Conservation (phyloP, 2,113 vertebrate genomes). For the Rhagologus leucostigma region DNA sequence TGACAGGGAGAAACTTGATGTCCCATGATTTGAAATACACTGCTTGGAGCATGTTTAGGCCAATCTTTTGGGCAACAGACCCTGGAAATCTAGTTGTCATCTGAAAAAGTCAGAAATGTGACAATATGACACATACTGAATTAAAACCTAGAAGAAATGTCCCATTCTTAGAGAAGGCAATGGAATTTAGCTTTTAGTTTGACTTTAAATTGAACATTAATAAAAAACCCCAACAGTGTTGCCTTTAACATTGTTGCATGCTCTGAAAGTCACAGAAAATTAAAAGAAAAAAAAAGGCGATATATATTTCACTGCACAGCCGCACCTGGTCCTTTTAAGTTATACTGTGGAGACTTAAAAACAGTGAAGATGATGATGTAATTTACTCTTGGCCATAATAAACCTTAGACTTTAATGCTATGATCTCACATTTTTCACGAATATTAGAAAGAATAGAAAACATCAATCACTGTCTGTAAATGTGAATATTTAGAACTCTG, state of each 20-base stretch:
- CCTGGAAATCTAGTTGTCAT: not conserved
- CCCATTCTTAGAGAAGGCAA: not conserved
- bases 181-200: not conserved
- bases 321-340: slow-evolving; percentile 17
- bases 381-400: slow-evolving; percentile 15
- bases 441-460: slow-evolving; percentile 7
- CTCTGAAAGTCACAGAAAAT: not conserved
- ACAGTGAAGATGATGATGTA: not conserved
- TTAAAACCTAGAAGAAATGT: not conserved
- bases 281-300: not conserved
- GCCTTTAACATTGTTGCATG: not conserved
- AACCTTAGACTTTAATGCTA: not conserved
- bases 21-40: not conserved
- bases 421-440: not conserved
- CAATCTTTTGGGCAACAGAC: not conserved
- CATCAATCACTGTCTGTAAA: not conserved
- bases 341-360: not conserved
- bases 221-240: not conserved
- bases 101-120: not conserved
- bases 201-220: not conserved
- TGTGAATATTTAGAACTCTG: not conserved
- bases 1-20: not conserved
- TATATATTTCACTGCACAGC: not conserved
- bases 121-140: not conserved
- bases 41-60: not conserved